Evolutionary conservation across 2,113 vertebrate species (phyloP).

Genomic region (Balaenoptera acutorostrata): DNA sequence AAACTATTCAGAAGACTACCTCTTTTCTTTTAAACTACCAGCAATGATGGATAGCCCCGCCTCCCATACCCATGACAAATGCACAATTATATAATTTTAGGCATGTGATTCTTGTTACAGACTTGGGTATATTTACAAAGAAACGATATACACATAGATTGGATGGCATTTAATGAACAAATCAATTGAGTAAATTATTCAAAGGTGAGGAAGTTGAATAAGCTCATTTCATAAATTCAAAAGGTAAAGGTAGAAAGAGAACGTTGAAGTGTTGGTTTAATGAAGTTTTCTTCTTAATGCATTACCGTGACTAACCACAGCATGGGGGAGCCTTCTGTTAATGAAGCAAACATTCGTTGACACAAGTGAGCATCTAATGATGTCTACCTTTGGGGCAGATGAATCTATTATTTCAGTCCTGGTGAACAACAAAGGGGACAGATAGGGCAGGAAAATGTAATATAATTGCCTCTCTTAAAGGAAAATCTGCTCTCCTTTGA

Average conservation of each 20-base stretch:
- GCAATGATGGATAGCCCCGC: neutral
- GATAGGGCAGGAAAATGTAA: slow-evolving; percentile 24
- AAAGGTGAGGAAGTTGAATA: slow-evolving; percentile 27
- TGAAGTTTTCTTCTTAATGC: slow-evolving; percentile 61
- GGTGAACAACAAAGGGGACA: slow-evolving; percentile 38
- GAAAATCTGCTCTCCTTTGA: neutral
- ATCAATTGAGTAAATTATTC: slow-evolving; percentile 11
- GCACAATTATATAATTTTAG: neutral
- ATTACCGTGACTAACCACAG: slow-evolving; percentile 56
- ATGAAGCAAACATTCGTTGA: slow-evolving; percentile 60
- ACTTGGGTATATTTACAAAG: neutral
- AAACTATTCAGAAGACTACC: neutral
- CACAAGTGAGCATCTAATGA: slow-evolving; percentile 60
- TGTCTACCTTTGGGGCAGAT: slow-evolving; percentile 63
- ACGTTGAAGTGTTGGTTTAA: slow-evolving; percentile 41
- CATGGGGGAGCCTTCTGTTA: slow-evolving; percentile 65
- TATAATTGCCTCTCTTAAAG: slow-evolving; percentile 22
- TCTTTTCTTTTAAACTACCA: neutral
- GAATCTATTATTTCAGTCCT: slow-evolving; percentile 64
- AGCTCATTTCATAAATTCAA: slow-evolving; percentile 5
- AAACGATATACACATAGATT: neutral
- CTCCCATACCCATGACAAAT: neutral
- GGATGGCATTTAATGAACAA: neutral
- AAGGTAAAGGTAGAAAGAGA: slow-evolving; percentile 43
- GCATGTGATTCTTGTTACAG: neutral